These are phyloP conservation scores for Tipula lateralis DNA, from an alignment of 2,888 invertebrate species.

Conservation along the genomic window DNA sequence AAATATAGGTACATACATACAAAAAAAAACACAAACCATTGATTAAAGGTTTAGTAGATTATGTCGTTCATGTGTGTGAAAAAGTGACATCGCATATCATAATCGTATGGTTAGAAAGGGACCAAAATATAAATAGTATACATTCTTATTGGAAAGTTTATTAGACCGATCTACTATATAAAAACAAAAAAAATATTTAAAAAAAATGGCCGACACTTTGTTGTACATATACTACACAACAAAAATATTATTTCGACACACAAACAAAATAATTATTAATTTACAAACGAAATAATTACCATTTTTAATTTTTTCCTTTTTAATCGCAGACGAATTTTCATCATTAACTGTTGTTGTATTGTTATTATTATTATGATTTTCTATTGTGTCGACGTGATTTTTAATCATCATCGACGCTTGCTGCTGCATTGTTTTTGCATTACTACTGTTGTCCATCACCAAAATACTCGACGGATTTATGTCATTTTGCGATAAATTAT, in stretches of 20 bases:
- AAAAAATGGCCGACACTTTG: not conserved
- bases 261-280: not conserved
- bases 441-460: not conserved
- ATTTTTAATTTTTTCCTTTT: not conserved
- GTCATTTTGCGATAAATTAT: not conserved
- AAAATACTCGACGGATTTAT: not conserved
- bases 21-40: not conserved
- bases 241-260: not conserved
- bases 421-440: conserved; percentile 25
- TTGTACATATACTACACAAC: not conserved
- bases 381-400: conserved; percentile 29
- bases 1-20: not conserved
- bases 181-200: not conserved
- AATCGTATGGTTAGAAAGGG: not conserved
- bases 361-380: not conserved
- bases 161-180: conserved; percentile 1
- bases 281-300: not conserved
- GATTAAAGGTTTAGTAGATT: conserved; percentile 5
- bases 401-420: conserved; percentile 20
- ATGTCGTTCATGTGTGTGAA: not conserved
- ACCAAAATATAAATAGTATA: not conserved
- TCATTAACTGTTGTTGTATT: not conserved
- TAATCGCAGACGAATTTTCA: not conserved
- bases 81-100: not conserved
- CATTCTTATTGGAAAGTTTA: conserved; percentile 19